Base-by-base conservation (phyloP, 2,888 invertebrate species). In the Tholera decimalis region DNA sequence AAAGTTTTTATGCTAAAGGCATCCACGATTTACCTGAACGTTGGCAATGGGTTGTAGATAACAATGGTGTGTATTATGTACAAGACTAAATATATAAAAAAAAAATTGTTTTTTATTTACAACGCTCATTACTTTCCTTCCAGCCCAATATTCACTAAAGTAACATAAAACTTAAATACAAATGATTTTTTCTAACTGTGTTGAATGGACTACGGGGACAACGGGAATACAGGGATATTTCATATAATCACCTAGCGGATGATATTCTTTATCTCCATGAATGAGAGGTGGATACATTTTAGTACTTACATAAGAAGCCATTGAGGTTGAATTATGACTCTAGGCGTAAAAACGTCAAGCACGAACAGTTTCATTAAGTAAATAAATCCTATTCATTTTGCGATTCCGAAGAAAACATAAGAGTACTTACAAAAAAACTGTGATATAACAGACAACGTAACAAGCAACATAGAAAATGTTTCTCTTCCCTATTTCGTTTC, bases 381-480 rank as follows among this genome's bases (percentile, higher is more conserved):
- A 67, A 26, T 35, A 28, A 28, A 71, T 47, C n/a, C 28, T 18
- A 11, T 50, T 4, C 22, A 33, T 49, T 51, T 33, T 41, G 3
- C 22, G 13, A 50, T 64, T 51, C 20, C 26, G 24, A 41, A 22
- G 1, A 18, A 37, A 44, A 26, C 35, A 39, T 54, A 35, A 47
- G 41, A 33, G 26, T 8, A 37, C 26, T 26, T 20, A 11, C 2
- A 44, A 46, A 73, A 64, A 67, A 56, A 43, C 46, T 43, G 24
- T 28, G 46, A 50, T 54, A 43, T 57, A 41, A 41, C 44, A 37
- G 18, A 39, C 41, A 47, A 43, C 18, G 43, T 18, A 24, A 18
- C 37, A 35, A 33, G 33, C 37, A 39, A 22, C 30, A 24, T 44
- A 57, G 24, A 43, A 44, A 74, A 56, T 47, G 58, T 20, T 64